Base-by-base conservation (phyloP, 1,140 invertebrate genomes). In the Zaprionus inermis region DNA sequence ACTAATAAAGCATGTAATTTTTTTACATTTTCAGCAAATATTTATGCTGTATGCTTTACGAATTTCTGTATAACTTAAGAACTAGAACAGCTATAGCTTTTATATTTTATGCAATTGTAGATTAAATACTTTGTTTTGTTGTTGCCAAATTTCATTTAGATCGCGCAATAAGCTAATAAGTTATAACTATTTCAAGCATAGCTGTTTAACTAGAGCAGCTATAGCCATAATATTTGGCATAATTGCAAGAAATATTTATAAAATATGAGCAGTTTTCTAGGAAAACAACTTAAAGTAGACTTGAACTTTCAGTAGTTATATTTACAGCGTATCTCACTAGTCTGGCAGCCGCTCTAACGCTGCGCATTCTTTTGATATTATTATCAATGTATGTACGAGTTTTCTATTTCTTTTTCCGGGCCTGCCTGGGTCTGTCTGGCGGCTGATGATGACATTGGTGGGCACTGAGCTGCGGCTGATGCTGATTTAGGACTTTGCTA, bases 381-480 rank as follows among this genome's bases (percentile, higher is more conserved):
- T 78, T 67, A 89, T 80, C 82, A 78, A 70, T 77, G 69, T 38
- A 71, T 64, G 60, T 49, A 57, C 24, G 28, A 51, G 56, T 58
- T 58, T 41, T 34, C 44, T 58, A 49, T 49, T 16, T 46, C n/a
- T 36, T 44, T 64, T 34, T 71, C 34, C 52, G 52, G 58, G 52
- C 41, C 32, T 38, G 34, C 36, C 11, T 54, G 52, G 38, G 41
- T 41, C 41, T 36, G 60, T 49, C 66, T 68, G 58, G 77, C 74
- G 81, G 56, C 77, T 75, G 84, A 89, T 89, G 85, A 89, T 90
- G 85, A 90, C 81, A 89, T 89, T 73, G 72, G 57, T 89, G 84
- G 73, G 67, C 74, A 80, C 54, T 80, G 74, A 78, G 54, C 76
- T 89, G 78, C 64, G 78, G 70, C 61, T 82, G 81, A 84, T 78